Conservation (phyloP, 2,113 vertebrate genomes). For the Ceuthmochares aereus region DNA sequence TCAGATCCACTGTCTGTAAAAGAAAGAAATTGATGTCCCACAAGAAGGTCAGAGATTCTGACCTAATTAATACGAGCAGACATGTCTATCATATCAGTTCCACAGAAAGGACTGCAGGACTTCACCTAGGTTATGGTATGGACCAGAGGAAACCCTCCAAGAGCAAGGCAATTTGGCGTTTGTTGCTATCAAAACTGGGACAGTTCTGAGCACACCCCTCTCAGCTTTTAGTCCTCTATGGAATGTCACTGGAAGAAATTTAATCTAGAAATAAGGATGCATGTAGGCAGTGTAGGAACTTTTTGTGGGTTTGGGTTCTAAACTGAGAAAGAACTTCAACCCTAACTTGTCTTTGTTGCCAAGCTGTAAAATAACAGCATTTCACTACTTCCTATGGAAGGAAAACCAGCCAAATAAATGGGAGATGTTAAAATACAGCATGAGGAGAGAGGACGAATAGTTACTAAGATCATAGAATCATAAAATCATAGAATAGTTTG, state of each 20-base stretch:
- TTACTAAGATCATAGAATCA: no score
- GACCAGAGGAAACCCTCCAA: neutral
- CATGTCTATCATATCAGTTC: neutral
- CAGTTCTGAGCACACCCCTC: neutral
- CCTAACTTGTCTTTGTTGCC: neutral
- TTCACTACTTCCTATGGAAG: neutral
- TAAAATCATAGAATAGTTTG: no score
- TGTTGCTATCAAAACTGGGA: neutral
- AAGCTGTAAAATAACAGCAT: neutral
- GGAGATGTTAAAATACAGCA: neutral
- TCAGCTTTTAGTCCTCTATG: neutral
- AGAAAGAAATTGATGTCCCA: neutral
- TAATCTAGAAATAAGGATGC: neutral
- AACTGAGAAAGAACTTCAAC: neutral
- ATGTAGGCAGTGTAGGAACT: neutral
- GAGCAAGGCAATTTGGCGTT: neutral
- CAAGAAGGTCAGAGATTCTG: neutral
- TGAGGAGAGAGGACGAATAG: neutral
- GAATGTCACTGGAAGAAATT: neutral
- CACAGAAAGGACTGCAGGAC: neutral
- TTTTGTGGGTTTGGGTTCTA: neutral
- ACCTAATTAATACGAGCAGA: neutral
- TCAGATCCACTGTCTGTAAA: neutral
- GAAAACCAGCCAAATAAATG: neutral
- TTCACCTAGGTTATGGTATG: neutral